phyloP scores from a whole-genome alignment of 2,113 vertebrate genomes.

The Vireo altiloquus region DNA sequence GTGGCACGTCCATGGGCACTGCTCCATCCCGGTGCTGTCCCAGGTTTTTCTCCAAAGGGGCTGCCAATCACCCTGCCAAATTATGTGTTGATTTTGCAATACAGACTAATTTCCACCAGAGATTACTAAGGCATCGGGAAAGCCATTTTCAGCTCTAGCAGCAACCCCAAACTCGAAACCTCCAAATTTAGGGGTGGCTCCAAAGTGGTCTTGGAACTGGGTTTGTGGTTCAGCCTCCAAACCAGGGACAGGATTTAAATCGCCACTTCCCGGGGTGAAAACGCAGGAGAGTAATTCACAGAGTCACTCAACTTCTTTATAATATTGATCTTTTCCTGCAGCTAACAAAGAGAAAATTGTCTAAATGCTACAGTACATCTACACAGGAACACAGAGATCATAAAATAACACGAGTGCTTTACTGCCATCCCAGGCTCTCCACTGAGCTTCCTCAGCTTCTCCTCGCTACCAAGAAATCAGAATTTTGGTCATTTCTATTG shows the following conservation, averaged over 20 bases:
- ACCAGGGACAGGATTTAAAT: background rate
- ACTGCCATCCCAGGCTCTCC: background rate
- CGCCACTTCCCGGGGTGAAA: background rate
- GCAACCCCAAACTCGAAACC: background rate
- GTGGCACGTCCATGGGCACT: background rate
- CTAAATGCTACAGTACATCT: slow-evolving; percentile 56
- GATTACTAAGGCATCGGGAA: background rate
- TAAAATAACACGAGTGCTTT: slow-evolving; percentile 7
- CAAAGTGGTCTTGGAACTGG: background rate
- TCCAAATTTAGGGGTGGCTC: background rate
- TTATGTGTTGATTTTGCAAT: background rate
- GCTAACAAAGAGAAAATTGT: slow-evolving; percentile 67
- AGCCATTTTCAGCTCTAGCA: background rate
- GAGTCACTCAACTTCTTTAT: slow-evolving; percentile 49
- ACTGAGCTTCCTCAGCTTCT: background rate
- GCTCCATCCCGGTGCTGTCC: background rate
- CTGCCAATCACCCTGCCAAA: background rate
- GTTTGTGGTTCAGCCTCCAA: background rate
- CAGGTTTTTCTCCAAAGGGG: background rate
- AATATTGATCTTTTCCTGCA: slow-evolving; percentile 70
- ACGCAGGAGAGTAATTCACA: slow-evolving; percentile 32
- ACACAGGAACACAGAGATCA: slow-evolving; percentile 23
- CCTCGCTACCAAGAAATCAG: background rate
- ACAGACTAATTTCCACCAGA: background rate
- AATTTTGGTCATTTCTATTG: background rate